Evolutionary conservation across 2,888 invertebrate species (phyloP).

Genomic region (Tenthredo distinguenda): DNA sequence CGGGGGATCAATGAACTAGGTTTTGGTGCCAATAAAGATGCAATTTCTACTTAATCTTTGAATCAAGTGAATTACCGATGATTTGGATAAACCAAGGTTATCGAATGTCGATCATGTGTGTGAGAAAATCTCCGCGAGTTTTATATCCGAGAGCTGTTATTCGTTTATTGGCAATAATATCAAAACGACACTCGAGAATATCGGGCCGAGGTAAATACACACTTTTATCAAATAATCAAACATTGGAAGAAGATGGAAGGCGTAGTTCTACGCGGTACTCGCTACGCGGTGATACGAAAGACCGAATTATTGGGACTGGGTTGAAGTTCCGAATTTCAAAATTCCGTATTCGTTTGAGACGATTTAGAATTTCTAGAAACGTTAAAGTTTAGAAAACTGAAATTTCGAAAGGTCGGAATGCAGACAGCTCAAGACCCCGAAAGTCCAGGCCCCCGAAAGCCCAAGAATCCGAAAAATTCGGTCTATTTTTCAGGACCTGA

Average conservation of each 20-base stretch:
- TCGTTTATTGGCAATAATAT: not conserved
- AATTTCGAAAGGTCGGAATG: too few relatives aligned
- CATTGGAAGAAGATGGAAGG: not conserved
- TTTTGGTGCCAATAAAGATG: not conserved
- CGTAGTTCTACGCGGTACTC: not conserved
- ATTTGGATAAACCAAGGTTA: not conserved
- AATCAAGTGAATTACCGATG: not conserved
- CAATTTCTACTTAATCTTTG: not conserved
- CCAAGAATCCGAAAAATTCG: too few relatives aligned
- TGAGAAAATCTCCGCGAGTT: not conserved
- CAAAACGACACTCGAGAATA: not conserved
- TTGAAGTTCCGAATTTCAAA: too few relatives aligned
- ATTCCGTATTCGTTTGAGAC: too few relatives aligned
- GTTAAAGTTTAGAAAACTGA: too few relatives aligned
- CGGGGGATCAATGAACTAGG: too few relatives aligned
- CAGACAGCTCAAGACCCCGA: too few relatives aligned
- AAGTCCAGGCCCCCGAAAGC: too few relatives aligned
- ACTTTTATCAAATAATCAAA: constrained; percentile 21
- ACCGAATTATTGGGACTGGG: not conserved
- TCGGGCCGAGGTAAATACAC: not conserved
- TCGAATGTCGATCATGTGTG: not conserved
- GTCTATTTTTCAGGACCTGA: too few relatives aligned
- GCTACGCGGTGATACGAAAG: not conserved
- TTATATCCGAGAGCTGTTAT: not conserved
- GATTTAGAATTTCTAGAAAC: too few relatives aligned